Evolutionary conservation across 2,113 vertebrate genomes (phyloP).

Genomic region (Rana temporaria): DNA sequence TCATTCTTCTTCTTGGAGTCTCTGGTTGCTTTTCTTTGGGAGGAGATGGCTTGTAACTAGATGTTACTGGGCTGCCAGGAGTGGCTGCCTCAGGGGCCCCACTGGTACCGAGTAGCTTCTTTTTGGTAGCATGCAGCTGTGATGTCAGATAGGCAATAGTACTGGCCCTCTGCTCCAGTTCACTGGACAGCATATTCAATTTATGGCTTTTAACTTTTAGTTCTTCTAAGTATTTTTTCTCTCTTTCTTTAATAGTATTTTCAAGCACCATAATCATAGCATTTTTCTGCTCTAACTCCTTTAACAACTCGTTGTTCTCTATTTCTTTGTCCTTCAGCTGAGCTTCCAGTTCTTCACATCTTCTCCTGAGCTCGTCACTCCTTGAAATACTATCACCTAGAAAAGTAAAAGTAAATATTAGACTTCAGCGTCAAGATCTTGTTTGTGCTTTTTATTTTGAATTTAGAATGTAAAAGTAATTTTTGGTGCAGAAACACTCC

Average conservation of each 20-base stretch:
- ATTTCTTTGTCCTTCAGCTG: slow-evolving; percentile 88
- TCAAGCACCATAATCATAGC: slow-evolving; percentile 91
- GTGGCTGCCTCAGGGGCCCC: slow-evolving; percentile 83
- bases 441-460: no score
- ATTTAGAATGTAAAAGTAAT: no score
- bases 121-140: slow-evolving; percentile 93
- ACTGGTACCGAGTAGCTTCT: slow-evolving; percentile 80
- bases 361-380: slow-evolving; percentile 82
- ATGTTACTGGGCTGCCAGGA: slow-evolving; percentile 79
- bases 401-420: slow-evolving; percentile 45
- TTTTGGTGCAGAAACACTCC: no score
- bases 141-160: slow-evolving; percentile 94
- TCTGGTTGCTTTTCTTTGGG: slow-evolving; percentile 86
- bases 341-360: slow-evolving; percentile 90
- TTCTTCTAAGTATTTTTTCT: slow-evolving; percentile 96
- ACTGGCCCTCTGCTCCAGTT: slow-evolving; percentile 94
- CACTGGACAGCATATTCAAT: slow-evolving; percentile 86
- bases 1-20: slow-evolving; percentile 88
- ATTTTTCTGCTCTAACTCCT: slow-evolving; percentile 92
- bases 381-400: slow-evolving; percentile 73
- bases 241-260: slow-evolving; percentile 90
- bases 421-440: neutral
- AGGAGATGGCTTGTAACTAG: slow-evolving; percentile 84
- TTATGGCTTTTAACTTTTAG: slow-evolving; percentile 96
- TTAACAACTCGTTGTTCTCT: slow-evolving; percentile 85